Evolutionary conservation across 2,113 vertebrate genomes (phyloP), one percentile per base, ranked within the genome.

Genomic region (Cottus gobio): DNA sequence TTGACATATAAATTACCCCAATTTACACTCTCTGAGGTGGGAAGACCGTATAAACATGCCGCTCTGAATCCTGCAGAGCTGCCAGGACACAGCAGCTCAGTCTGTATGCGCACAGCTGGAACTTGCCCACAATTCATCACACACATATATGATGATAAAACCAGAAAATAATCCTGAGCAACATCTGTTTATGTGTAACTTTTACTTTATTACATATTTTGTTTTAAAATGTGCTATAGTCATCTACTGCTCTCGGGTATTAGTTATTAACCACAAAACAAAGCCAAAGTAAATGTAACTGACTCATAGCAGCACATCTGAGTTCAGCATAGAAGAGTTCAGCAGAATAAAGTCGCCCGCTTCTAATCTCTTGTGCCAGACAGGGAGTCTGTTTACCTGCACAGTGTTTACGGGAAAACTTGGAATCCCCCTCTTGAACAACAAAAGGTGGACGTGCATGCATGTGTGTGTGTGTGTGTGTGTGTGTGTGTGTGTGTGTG

Each of bases 401-500:
- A 36, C 57, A n/a, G 65, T 90, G 84, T 92, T 91, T 92, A 90
- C 71, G 34, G 82, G 77, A 86, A 75, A 89, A 83, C 85, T 83
- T 90, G 90, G 90, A 93, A 91, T 92, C 81, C 76, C 90, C 90
- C 89, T 30, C 13, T 81, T 79, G 72, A 79, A 92, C 92, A 94
- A 94, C 93, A 90, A 91, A 91, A 91, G 90, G 91, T 93, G 90
- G 91, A 90, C 67, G 50, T 88, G 72, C 75, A 67, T 75, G 76
- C 85, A 67, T 63, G 28, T 82, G 83, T 65, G 86, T 57, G 70
- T 60, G 42, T 54, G 60, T 85, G 80, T 85, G 75, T 67, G 68
- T 66, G 71, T 86, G 76, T 72, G 36, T 60, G 66, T 67, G 65
- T 64, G 54, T 62, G 71, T 81, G 78, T 80, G 77, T 66, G 52